Evolutionary conservation across 2,888 invertebrate genomes (phyloP), one percentile per base, ranked within the genome.

Genomic region (Dichetophora obliterata): DNA sequence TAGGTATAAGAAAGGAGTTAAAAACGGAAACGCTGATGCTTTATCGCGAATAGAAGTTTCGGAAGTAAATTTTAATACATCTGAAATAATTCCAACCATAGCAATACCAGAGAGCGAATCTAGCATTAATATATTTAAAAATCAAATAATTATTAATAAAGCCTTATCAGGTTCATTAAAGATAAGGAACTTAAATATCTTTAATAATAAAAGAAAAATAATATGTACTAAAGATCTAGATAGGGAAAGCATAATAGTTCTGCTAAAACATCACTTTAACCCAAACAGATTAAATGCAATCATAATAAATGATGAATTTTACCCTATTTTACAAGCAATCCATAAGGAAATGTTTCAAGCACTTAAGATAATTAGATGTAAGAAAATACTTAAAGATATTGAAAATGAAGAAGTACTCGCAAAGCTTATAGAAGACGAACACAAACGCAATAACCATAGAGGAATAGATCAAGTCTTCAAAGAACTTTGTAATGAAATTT

Each of bases 381-480:
- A n/a, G n/a, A n/a, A n/a, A n/a, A n/a, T n/a, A n/a, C n/a, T n/a
- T n/a, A 16, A 68, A 5, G 68, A 68, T 27, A 63, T 63, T 6
- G 63, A 63, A 43, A 73, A 4, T 77, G 80, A 75, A 80, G 80
- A 1, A 79, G 78, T 4, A 79, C 11, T 14, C 14, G 79, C 43
- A 52, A 77, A 68, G 27, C 16, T 50, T n/a, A 68, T 50, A 11
- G 22, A 66, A 43, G 22, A 37, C 43, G 66, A 66, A 43, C 43
- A 66, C 27, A 22, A 14, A 22, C 8, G 48, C 22, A 66, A 43
- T 19, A 52, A 70, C n/a, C 70, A 70, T 70, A 52, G 31, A 50
- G 79, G 79, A 11, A 78, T 80, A n/a, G 22, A 71, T 11, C 79
- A 73, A 74, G 65, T 77, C 11, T 76, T 66, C 19, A 48, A 61